Conservation (phyloP, 2,113 vertebrate species). For the Albula glossodonta region DNA sequence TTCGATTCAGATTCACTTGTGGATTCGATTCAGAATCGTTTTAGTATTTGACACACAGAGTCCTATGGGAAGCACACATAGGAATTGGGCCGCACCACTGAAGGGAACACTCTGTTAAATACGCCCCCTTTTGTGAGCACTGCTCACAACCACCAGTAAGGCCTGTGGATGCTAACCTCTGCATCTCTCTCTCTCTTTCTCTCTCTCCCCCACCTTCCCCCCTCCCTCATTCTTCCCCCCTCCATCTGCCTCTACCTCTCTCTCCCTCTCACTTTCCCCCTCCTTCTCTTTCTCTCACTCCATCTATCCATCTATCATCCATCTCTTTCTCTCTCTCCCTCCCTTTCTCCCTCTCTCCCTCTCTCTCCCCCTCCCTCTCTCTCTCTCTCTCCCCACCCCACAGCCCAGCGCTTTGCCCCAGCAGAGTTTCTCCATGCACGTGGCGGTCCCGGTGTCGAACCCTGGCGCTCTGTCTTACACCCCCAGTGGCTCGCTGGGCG, state of each 20-base stretch:
- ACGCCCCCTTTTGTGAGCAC: not conserved
- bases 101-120: not conserved
- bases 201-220: no score
- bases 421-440: conserved; percentile 88
- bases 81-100: not conserved
- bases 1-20: no score
- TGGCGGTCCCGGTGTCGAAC: conserved; percentile 78
- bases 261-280: not conserved
- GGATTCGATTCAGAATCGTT: no score
- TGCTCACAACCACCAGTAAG: no score
- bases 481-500: conserved; percentile 72
- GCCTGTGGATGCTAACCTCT: no score
- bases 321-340: no score
- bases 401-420: conserved; percentile 80
- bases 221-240: no score
- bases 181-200: no score
- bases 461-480: conserved; percentile 78
- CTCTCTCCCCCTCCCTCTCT: not conserved
- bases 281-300: not conserved
- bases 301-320: not conserved
- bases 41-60: no score
- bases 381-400: conserved; percentile 8
- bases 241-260: no score
- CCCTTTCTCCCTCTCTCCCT: not conserved
- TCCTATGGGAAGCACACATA: no score